Evolutionary conservation across 2,797 vertebrate species (phyloP), one percentile per base, ranked within the genome.

Genomic region (Mus spretus): DNA sequence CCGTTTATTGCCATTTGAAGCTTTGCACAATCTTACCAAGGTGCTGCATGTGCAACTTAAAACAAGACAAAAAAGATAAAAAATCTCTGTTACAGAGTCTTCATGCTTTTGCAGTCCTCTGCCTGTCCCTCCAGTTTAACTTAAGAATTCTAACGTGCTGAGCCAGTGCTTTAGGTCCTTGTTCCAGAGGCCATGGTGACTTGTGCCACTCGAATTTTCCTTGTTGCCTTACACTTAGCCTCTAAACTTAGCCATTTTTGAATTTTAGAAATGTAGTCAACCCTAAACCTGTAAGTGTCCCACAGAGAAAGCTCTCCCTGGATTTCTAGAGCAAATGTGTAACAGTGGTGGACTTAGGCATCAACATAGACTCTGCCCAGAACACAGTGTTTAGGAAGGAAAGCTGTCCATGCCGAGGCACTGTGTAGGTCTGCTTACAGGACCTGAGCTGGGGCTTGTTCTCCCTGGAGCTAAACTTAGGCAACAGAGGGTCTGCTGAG

Each of bases 1-100:
- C 65, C 14, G n/a, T 74, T 57, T 63, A 96, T 47, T 91, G 77
- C 78, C 55, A 65, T 87, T 89, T 74, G 85, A 96, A 82, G 13
- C 9, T 65, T 86, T 88, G 89, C 31, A 53, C 15, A 75, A 22
- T 67, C 7, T 92, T 77, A 83, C 8, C 81, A 94, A 78, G 1
- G 53, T 53, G 22, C 31, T 34, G 53, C 83, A 8, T 93, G 37
- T 70, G 19, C 93, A 88, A 75, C 19, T 61, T 78, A n/a, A 82
- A 37, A 15, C 63, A 53, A 1, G 1, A 4, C 2, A 24, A 22
- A 31, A 84, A 31, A 11, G 55, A 59, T 3, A 5, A 24, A 37
- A 72, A 59, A 70, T 74, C 6, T 75, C 61, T 83, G 2, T 31
- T 63, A 28, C 3, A 26, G 13, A 6, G 75, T 95, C 24, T 50